phyloP scores from a whole-genome alignment of 1,140 invertebrate genomes.

The Gyrodactylus bullatarudis region DNA sequence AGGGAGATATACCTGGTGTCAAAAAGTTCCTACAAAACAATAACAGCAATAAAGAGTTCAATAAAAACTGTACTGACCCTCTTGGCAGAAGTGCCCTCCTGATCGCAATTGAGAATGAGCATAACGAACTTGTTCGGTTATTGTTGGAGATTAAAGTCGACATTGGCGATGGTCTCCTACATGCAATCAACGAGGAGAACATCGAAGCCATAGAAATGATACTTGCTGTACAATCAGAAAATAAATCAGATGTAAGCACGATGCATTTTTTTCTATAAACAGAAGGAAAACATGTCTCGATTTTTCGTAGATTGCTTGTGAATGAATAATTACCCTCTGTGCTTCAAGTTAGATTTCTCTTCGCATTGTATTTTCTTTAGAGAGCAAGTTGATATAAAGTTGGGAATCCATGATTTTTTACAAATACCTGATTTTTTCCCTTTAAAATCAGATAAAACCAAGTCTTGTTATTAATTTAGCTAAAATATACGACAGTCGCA shows the following conservation, averaged over 20 bases:
- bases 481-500: conserved; percentile 8
- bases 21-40: background rate
- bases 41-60: conserved; percentile 21
- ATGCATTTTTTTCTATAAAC: too few relatives aligned
- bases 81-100: conserved; percentile 29
- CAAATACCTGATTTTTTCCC: too few relatives aligned
- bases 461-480: too few relatives aligned
- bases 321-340: too few relatives aligned
- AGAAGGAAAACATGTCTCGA: too few relatives aligned
- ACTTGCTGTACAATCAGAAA: conserved; percentile 28
- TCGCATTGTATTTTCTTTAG: too few relatives aligned
- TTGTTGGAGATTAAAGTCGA: conserved; percentile 37
- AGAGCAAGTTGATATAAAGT: too few relatives aligned
- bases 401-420: too few relatives aligned
- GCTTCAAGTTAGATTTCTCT: too few relatives aligned
- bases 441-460: too few relatives aligned
- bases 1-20: background rate
- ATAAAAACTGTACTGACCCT: conserved; percentile 72
- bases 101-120: conserved; percentile 68
- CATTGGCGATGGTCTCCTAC: conserved; percentile 36
- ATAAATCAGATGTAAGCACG: background rate
- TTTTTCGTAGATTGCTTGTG: too few relatives aligned
- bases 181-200: conserved; percentile 66
- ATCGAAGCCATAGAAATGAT: conserved; percentile 67
- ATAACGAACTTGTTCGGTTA: conserved; percentile 53